A percentile compares a stretch with the other conserved stretches of the same genome.
phyloP scores from a whole-genome alignment of 2,113 vertebrate species.

The Crotalus tigris region DNA sequence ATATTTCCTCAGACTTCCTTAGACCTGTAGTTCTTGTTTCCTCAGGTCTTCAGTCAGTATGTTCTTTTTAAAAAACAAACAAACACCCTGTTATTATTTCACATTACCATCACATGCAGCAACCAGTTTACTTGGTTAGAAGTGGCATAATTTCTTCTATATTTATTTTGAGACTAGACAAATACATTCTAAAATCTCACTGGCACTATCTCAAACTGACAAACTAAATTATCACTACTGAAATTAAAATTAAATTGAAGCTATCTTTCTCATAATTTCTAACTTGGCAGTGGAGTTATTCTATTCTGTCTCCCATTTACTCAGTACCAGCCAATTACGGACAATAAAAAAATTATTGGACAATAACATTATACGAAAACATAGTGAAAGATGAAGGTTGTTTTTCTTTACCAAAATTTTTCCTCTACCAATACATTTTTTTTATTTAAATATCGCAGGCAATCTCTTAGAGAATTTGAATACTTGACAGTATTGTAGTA shows the following conservation, averaged over 20 bases:
- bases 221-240: not conserved
- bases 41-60: not conserved
- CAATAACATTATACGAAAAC: not conserved
- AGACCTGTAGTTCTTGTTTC: not conserved
- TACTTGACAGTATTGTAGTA: not conserved
- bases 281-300: not conserved
- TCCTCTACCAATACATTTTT: not conserved
- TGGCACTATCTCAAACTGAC: not conserved
- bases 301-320: not conserved
- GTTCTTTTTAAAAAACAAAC: not conserved
- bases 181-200: not conserved
- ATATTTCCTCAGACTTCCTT: not conserved
- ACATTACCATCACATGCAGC: not conserved
- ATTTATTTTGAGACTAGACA: not conserved
- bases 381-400: not conserved
- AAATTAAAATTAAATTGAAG: not conserved
- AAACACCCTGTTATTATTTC: not conserved
- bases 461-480: not conserved
- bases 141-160: not conserved
- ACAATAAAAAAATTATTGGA: not conserved
- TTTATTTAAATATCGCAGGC: not conserved
- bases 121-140: not conserved
- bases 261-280: not conserved
- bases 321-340: not conserved
- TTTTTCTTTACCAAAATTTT: not conserved